Conservation (phyloP, 23 tunicate genomes). For the Pegea sp. region DNA sequence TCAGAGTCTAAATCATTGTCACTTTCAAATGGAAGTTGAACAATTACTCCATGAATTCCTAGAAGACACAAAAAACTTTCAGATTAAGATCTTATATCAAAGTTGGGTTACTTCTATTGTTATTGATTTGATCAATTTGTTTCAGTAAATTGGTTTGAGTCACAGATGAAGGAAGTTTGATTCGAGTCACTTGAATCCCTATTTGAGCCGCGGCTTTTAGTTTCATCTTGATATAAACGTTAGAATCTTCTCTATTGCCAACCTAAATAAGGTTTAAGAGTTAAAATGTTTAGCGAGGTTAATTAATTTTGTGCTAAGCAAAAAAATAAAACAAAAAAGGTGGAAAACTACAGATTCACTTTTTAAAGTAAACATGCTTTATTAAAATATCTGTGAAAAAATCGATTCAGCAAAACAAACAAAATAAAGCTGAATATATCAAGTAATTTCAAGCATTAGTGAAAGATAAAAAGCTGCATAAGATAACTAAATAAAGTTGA, state of each 20-base stretch:
- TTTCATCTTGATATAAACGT: conserved; percentile 97
- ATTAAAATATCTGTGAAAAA: conserved; percentile 1
- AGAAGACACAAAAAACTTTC: not conserved
- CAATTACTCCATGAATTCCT: conserved; percentile 85
- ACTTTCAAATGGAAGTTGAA: conserved; percentile 87
- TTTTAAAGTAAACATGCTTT: conserved; percentile 4
- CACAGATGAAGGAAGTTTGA: conserved; percentile 43
- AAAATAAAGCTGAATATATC: no score
- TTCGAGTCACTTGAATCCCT: conserved; percentile 51
- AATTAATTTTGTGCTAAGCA: conserved; percentile 3
- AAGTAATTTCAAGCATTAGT: no score
- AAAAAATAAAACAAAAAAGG: conserved; percentile 4
- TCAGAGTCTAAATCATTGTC: conserved; percentile 39
- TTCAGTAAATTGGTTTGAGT: conserved; percentile 19
- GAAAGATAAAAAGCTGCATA: no score
- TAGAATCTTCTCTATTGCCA: conserved; percentile 76
- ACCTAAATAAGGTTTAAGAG: conserved; percentile 10
- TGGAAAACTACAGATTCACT: conserved; percentile 3
- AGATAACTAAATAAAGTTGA: no score
- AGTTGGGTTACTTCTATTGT: conserved; percentile 6
- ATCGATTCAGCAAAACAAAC: no score
- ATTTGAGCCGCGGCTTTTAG: conserved; percentile 65
- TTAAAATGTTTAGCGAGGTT: not conserved
- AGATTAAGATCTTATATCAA: conserved; percentile 1
- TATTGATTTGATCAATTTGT: conserved; percentile 26